Base-by-base conservation (phyloP, 2,888 invertebrate species). In the Habroteleia sp. region DNA sequence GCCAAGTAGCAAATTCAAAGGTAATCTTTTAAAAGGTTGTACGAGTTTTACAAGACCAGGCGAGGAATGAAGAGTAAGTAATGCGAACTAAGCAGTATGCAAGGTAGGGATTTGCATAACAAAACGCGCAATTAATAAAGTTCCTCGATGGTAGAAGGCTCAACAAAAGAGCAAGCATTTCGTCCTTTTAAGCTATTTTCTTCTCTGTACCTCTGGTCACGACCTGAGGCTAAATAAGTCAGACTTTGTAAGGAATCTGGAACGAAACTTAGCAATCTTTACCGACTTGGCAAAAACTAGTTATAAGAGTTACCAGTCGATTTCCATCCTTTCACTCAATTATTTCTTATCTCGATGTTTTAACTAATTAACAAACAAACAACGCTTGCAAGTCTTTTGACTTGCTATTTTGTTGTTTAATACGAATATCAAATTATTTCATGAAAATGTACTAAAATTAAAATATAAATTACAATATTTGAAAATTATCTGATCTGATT, bases 121-220 rank as follows among this genome's bases (percentile, higher is more conserved):
- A 87, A 87, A 87, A 87, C 84, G 86, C 82, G 84, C 87, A 87
- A 87, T 87, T 87, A 87, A 87, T 86, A 86, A 87, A 87, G 86
- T 87, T 87, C 81, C 79, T 72, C 79, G 81, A 78, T 80, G 50
- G 80, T 77, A 78, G 79, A 79, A 79, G 80, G 76, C 63, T 80
- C 82, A 82, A 87, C 87, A 87, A 87, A 87, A 84, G 87, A 83
- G 82, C 85, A 73, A 73, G 60, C 60, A 85, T 86, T 85, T 84
- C 80, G 83, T 79, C 85, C 83, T 84, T 87, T 86, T 83, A 84
- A 58, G 56, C 75, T 72, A 66, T 71, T 66, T 71, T 68, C 62
- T 50, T 56, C 16, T 37, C 54, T 56, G 62, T 48, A 58, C 68
- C 50, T 72, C 63, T 68, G 74, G 69, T 63, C 63, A 74, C 63